Percentiles rank a stretch among this genome's conserved stretches.
Conservation (phyloP, 2,113 vertebrate species). For the Apistogramma diplotaenia region DNA sequence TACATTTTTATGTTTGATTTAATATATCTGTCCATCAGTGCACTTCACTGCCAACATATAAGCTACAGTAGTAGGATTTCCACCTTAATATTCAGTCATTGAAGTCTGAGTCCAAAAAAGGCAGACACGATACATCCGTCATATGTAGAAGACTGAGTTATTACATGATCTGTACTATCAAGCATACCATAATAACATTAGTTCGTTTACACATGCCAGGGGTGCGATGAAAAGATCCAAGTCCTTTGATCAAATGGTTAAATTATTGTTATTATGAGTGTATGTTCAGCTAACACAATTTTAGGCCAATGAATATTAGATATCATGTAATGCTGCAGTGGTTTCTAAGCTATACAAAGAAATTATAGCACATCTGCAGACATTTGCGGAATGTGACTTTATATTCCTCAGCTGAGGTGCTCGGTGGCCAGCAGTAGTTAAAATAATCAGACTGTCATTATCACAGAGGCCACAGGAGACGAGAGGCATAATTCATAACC, state of each 20-base stretch:
- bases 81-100: not conserved
- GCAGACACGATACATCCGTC: slow-evolving; percentile 41
- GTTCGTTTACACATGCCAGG: slow-evolving; percentile 8
- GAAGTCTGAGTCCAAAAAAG: not conserved
- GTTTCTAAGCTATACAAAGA: slow-evolving; percentile 3
- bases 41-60: not conserved
- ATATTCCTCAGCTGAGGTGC: slow-evolving; percentile 21
- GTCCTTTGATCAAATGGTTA: not conserved
- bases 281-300: not conserved
- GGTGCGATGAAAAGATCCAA: slow-evolving; percentile 1
- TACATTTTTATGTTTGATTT: not conserved
- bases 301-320: not conserved
- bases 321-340: not conserved
- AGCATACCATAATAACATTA: slow-evolving; percentile 34
- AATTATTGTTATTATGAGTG: not conserved
- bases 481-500: slow-evolving; percentile 49
- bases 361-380: slow-evolving; percentile 21
- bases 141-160: slow-evolving; percentile 49
- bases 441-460: slow-evolving; percentile 52
- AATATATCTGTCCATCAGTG: not conserved
- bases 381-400: slow-evolving; percentile 48
- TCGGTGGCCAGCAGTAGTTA: slow-evolving; percentile 36
- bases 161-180: slow-evolving; percentile 34
- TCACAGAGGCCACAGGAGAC: slow-evolving; percentile 50
- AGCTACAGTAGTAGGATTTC: not conserved